A percentile compares a stretch with the other conserved stretches of the same genome.
phyloP scores from a whole-genome alignment of 1,140 invertebrate species.

The Stratiolaelaps scimitus region DNA sequence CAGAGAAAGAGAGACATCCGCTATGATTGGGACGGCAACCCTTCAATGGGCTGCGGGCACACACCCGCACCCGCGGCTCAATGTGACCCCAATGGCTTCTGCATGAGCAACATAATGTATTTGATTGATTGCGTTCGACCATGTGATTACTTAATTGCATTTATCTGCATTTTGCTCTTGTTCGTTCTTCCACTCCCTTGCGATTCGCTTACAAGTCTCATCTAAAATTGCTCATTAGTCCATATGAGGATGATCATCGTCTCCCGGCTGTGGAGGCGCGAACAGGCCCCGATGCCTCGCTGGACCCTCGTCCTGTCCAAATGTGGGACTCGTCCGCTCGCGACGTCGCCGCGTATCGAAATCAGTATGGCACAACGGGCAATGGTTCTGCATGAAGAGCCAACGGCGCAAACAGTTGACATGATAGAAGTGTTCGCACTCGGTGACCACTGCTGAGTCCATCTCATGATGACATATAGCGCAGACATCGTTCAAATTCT shows the following conservation, averaged over 20 bases:
- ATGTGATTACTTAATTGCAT: no score
- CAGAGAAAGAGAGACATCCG: no score
- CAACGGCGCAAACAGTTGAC: constrained; percentile 85
- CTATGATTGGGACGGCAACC: no score
- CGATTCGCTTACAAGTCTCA: no score
- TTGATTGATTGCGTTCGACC: no score
- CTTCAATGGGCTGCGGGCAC: no score
- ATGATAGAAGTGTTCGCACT: constrained; percentile 87
- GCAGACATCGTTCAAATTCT: constrained; percentile 72
- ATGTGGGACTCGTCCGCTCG: not conserved
- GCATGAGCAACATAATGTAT: no score
- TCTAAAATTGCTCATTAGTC: no score
- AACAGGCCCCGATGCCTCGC: not conserved
- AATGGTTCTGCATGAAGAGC: constrained; percentile 66
- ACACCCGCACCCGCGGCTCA: no score
- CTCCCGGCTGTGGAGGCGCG: constrained; percentile 3
- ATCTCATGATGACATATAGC: constrained; percentile 92
- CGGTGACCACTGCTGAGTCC: constrained; percentile 76
- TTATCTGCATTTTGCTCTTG: no score
- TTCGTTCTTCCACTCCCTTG: no score
- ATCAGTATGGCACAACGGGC: constrained; percentile 45
- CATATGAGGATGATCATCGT: not conserved
- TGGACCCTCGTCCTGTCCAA: not conserved
- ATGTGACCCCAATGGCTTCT: no score
- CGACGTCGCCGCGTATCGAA: constrained; percentile 6